Percentiles rank a stretch among this genome's conserved stretches.
Conservation (phyloP, 2,797 vertebrate genomes). For the Pantherophis vulpinus region DNA sequence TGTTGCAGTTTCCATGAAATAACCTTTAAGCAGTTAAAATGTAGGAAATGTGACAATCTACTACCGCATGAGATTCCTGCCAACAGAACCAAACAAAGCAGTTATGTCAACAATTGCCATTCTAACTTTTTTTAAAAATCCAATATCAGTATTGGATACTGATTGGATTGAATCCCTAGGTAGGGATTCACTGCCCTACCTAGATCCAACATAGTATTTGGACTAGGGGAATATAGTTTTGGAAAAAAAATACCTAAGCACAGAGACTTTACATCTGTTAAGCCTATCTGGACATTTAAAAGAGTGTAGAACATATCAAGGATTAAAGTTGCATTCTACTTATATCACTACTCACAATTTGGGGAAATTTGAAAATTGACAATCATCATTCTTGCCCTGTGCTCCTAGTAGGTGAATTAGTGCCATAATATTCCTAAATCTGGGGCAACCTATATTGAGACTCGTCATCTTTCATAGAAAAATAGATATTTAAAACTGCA, state of each 20-base stretch:
- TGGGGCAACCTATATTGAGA: neutral
- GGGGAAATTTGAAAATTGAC: neutral
- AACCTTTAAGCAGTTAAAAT: slow-evolving; percentile 46
- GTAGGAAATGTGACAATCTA: slow-evolving; percentile 17
- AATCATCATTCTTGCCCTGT: slow-evolving; percentile 2
- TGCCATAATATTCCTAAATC: neutral
- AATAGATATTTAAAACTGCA: neutral
- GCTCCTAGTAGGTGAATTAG: neutral
- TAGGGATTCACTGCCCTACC: neutral
- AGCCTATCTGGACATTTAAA: neutral
- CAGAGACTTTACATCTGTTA: neutral
- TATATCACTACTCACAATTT: neutral
- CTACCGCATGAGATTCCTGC: neutral
- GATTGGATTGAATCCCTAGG: too few species aligned
- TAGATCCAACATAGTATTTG: neutral
- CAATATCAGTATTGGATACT: neutral
- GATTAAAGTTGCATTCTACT: slow-evolving; percentile 8
- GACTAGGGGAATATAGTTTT: neutral
- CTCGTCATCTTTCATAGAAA: neutral
- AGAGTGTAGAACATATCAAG: neutral
- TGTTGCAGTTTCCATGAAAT: slow-evolving; percentile 29
- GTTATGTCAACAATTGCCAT: neutral
- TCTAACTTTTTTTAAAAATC: neutral
- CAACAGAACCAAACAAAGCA: neutral
- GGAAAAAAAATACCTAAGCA: neutral